Evolutionary conservation across 1,140 invertebrate species (phyloP).

Genomic region (Camponotus floridanus): DNA sequence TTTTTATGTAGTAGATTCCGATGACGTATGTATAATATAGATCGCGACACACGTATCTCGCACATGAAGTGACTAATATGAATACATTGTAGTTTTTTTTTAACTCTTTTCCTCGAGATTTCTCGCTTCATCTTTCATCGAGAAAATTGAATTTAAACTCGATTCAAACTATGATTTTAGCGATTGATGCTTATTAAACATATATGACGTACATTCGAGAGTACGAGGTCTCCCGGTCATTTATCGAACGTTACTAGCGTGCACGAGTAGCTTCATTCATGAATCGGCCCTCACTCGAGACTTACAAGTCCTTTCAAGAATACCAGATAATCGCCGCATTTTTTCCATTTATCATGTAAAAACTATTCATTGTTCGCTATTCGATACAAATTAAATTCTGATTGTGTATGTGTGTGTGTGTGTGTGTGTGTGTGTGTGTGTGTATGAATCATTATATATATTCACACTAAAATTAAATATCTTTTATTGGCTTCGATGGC

Average conservation of each 20-base stretch:
- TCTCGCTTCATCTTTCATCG: background rate
- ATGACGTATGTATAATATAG: background rate
- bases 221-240: background rate
- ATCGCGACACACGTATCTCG: background rate
- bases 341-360: background rate
- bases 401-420: background rate
- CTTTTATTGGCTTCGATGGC: too few species aligned
- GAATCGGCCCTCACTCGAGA: background rate
- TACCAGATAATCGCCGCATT: background rate
- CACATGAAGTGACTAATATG: background rate
- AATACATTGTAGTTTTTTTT: background rate
- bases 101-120: background rate
- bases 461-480: too few species aligned
- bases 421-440: background rate
- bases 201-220: background rate
- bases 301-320: background rate
- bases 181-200: too few species aligned
- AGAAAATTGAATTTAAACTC: background rate
- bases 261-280: conserved; percentile 33
- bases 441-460: background rate
- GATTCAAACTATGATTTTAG: background rate
- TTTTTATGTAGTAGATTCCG: background rate
- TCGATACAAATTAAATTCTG: background rate
- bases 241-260: background rate
- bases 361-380: background rate